Evolutionary conservation across 2,888 invertebrate species (phyloP), one percentile per base, ranked within the genome.

Genomic region (Caenorhabditis auriculariae): DNA sequence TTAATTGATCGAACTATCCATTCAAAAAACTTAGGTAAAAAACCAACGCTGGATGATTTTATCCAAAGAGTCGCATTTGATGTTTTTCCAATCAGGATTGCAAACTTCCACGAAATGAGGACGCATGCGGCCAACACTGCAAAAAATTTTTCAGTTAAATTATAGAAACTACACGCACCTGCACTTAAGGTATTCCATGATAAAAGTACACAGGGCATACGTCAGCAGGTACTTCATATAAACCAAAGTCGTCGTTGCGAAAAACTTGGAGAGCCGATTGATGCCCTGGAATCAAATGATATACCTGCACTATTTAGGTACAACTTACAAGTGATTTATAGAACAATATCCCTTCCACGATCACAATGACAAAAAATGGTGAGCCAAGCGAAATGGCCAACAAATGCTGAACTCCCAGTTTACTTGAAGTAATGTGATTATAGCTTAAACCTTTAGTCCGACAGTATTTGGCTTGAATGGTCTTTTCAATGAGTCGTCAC

Each of bases 41-140:
- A 27, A 45, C 60, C 44, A n/a, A 61, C 65, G 58, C 24, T 63
- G 44, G 24, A 77, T 73, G 47, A 54, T 71, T 3, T 64, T 69
- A 5, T 61, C 44, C 23, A 66, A 58, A 29, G 72, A 65, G 2
- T 58, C 54, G 50, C 74, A 76, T 39, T 72, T 72, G 39, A 75
- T 62, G 41, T 65, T 55, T 3, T 62, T 57, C 70, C 72, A 75
- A 51, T 80, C 77, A 9, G 95, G 94, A 53, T 87, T 84, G 81
- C 96, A 98, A 1, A 93, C 88, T 68, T 87, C 87, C 80, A 93
- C 87, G 85, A 96, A 98, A 84, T 98, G 93, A 32, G 96, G 96
- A 72, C 96, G 86, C 67, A 95, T 84, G 55, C 94, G 87, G 41
- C 96, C 96, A 66, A 94, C 88, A 32, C 60, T 61, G 55, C 37